Conservation (phyloP, 2,113 vertebrate species). For the Riparia riparia region DNA sequence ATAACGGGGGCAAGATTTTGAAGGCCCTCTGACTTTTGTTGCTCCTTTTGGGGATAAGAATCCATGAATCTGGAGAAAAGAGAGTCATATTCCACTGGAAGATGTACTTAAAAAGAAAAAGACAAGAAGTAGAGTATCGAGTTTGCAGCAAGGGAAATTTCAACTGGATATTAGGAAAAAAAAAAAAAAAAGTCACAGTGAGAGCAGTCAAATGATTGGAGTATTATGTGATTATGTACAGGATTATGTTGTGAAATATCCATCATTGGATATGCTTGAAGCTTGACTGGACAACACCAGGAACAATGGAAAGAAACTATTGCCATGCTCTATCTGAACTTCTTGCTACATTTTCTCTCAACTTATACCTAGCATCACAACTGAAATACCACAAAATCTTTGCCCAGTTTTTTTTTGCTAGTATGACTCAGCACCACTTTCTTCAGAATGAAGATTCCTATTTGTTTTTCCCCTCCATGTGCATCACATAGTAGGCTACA, state of each 20-base stretch:
- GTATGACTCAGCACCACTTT: background rate
- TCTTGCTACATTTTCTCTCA: background rate
- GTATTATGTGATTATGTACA: background rate
- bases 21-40: background rate
- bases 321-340: background rate
- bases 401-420: background rate
- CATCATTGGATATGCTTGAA: background rate
- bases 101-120: background rate
- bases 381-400: background rate
- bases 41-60: background rate
- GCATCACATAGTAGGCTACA: background rate
- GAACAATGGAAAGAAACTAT: background rate
- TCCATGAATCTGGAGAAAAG: background rate
- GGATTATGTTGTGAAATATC: background rate
- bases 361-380: background rate
- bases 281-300: background rate
- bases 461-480: fast-evolving
- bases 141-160: background rate
- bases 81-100: background rate
- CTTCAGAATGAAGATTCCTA: background rate
- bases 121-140: background rate
- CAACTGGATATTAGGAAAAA: background rate
- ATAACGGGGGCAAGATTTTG: background rate
- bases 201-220: background rate
- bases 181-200: background rate